Base-by-base conservation (phyloP, 2,797 vertebrate genomes). In the Calcarius lapponicus region DNA sequence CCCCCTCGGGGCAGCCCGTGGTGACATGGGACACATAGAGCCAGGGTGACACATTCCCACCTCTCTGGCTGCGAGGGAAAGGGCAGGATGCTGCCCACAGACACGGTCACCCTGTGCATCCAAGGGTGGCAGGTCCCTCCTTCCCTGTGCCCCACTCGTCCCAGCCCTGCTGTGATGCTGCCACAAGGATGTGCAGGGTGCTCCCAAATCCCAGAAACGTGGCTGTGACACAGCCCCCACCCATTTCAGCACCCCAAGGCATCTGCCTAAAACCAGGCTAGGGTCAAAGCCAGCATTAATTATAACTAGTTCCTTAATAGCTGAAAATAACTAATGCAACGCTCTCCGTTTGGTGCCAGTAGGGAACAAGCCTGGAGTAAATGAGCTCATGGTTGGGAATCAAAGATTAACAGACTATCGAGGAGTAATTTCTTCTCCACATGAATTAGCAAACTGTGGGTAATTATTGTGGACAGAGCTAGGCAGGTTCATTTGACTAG, bases 401-500 rank as follows among this genome's bases (percentile, higher is more conserved):
- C 91, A 90, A 95, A 96, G 96, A 93, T 94, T 92, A 94, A 93
- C 93, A 90, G 76, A 90, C 93, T 92, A 96, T 94, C 66, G 31
- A 90, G 92, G 95, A 96, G 91, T 91, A 92, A 96, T 97, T 96
- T 94, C 94, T 94, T 84, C 95, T 94, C 94, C 90, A 90, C 85
- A 20, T 57, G 94, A 96, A 96, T 96, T 96, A 97, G 90, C 91
- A 96, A 95, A 94, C 88, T 3, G 16, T 73, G 60, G 92, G 94
- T 95, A 96, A 96, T 96, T 93, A 92, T 38, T 90, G 88, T 90
- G 92, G 95, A 92, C 95, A 94, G 80, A 94, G 90, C 86, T 67
- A 42, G 94, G 83, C 86, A 95, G 90, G 94, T 96, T 95, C 90
- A 90, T 91, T 91, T 95, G 79, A 88, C 94, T 76, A 93, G 94